Evolutionary conservation across 37 sponge, comb jelly and placozoan species (phyloP), one percentile per base, ranked within the genome.

Genomic region (Chondrosia reniformis): DNA sequence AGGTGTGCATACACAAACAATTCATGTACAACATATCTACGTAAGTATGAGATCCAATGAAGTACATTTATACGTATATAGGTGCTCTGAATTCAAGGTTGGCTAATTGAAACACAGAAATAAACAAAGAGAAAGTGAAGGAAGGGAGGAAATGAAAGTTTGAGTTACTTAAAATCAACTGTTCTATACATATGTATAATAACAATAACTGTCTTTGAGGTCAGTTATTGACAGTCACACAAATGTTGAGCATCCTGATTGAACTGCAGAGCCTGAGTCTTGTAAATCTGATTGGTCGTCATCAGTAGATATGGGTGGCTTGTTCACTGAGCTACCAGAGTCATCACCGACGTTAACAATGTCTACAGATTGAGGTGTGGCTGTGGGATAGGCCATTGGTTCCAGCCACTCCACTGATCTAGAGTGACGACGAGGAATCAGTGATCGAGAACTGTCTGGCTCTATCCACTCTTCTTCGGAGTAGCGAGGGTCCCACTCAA

Each of bases 401-500:
- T 69, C 36, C 3, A 1, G 39, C 72, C 72, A 69, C 36, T 69
- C 67, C 61, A 66, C 7, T 0, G 72, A 39, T 1, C 25, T 39
- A 10, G 44, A 1, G 43, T 69, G 72, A 7, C 39, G 72, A 25
- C 2, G 8, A 3, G 44, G 4, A 4, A 19, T 13, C 7, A 34
- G 24, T 17, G n/a, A 41, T 7, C 4, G 33, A 21, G 36, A 33
- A n/a, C 37, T 34, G n/a, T 69, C 37, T 0, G 43, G 22, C 36
- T 34, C 12, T 3, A 24, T 69, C 43, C n/a, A 40, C 43, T 40
- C 43, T 17, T 24, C 9, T 12, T 44, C 41, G n/a, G 1, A 12
- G 43, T 69, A 40, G 4, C 72, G 39, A 43, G 72, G 72, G 43
- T 69, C 72, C 72, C 72, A 69, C 43, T 69, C 72, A 6, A 10